Evolutionary conservation across 2,113 vertebrate species (phyloP).

Genomic region (Rhinolophus ferrumequinum): DNA sequence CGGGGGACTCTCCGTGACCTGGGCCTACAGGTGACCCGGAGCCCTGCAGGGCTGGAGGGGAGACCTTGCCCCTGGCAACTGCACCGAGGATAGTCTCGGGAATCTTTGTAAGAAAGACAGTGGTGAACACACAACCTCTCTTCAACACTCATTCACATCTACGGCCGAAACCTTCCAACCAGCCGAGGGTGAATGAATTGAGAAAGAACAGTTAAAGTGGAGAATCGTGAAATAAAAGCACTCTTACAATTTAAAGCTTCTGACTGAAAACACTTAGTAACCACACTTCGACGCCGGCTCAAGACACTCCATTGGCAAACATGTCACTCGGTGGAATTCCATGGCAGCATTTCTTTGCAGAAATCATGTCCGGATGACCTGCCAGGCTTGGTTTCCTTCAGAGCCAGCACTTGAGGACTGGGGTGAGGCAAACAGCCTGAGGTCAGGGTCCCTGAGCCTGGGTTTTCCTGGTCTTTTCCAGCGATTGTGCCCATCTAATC

Average conservation of each 20-base stretch:
- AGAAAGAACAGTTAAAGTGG: neutral
- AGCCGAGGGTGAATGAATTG: neutral
- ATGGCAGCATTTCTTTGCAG: neutral
- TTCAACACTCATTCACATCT: too few species aligned
- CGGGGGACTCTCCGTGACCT: neutral
- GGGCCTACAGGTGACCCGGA: neutral
- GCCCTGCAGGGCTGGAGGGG: neutral
- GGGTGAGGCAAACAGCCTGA: accelerated
- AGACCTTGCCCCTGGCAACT: neutral
- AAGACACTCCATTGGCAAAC: neutral
- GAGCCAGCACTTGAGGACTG: neutral
- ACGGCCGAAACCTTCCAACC: too few species aligned
- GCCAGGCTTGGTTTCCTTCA: neutral
- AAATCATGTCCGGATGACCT: neutral
- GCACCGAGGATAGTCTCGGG: neutral
- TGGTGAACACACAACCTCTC: neutral
- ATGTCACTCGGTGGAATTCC: neutral
- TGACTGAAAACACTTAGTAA: neutral
- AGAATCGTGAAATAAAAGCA: neutral
- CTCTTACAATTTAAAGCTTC: neutral
- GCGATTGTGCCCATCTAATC: neutral
- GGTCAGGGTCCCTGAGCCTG: accelerated
- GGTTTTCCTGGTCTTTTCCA: neutral
- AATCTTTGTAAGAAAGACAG: neutral
- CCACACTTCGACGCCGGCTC: neutral